Percentiles rank a stretch among this genome's conserved stretches.
Conservation (phyloP, 2,888 invertebrate genomes). For the Altica lythri region DNA sequence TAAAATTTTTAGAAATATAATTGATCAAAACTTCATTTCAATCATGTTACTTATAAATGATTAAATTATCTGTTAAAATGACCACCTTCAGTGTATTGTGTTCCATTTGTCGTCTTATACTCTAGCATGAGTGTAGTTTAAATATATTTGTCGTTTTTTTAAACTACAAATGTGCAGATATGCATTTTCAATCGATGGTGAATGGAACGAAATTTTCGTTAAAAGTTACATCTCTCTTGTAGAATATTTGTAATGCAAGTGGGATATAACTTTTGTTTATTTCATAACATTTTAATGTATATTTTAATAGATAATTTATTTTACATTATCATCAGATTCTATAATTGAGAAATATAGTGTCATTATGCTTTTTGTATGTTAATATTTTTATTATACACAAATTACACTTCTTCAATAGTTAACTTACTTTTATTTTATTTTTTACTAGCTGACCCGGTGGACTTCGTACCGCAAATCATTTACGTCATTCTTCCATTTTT, state of each 20-base stretch:
- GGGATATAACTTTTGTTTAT: not conserved
- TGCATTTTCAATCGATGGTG: not conserved
- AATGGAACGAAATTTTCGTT: conserved; percentile 3
- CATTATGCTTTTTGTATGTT: too few relatives aligned
- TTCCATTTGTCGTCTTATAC: conserved; percentile 2
- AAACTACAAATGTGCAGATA: not conserved
- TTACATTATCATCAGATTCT: too few relatives aligned
- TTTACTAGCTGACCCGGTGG: too few relatives aligned
- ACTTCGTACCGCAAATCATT: too few relatives aligned
- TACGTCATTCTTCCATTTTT: too few relatives aligned
- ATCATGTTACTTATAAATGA: too few relatives aligned
- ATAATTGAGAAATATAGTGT: too few relatives aligned
- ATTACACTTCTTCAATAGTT: too few relatives aligned
- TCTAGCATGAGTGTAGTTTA: conserved; percentile 1
- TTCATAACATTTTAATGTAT: not conserved
- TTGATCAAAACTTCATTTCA: too few relatives aligned
- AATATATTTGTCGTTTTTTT: not conserved
- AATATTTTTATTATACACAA: too few relatives aligned
- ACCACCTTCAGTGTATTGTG: not conserved
- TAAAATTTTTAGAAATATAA: too few relatives aligned
- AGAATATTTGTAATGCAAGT: conserved; percentile 9
- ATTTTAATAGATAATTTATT: conserved; percentile 8
- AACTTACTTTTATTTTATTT: too few relatives aligned
- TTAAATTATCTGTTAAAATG: conserved; percentile 4
- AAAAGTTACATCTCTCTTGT: conserved; percentile 7